Evolutionary conservation across 2,797 vertebrate species (phyloP).

Genomic region (Phrynocephalus vlangalii): DNA sequence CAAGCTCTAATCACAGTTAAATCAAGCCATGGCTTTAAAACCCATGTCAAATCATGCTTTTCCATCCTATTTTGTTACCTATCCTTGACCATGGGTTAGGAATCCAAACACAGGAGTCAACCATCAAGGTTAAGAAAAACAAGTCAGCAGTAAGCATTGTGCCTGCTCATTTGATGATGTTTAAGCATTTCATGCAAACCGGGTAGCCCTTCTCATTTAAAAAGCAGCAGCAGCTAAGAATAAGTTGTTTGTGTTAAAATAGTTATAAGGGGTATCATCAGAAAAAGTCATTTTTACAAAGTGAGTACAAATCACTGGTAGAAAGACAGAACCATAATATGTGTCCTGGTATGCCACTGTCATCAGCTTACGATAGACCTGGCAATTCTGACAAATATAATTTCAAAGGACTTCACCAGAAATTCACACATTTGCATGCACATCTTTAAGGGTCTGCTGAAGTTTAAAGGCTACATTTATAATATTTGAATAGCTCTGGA

Average conservation of each 20-base stretch:
- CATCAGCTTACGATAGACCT: background rate
- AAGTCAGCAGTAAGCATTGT: conserved; percentile 12
- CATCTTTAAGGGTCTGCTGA: conserved; percentile 19
- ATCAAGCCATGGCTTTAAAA: conserved; percentile 1
- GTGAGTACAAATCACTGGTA: background rate
- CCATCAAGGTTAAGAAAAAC: conserved; percentile 1
- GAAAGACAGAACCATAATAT: background rate
- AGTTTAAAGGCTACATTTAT: conserved; percentile 3
- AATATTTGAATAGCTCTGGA: background rate
- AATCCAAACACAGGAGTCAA: background rate
- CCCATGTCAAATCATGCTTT: background rate
- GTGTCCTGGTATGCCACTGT: background rate
- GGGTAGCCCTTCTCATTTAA: background rate
- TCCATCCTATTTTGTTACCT: background rate
- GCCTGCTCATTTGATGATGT: background rate
- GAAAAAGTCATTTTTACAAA: rapidly evolving
- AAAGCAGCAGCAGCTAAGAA: background rate
- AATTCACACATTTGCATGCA: conserved; percentile 49
- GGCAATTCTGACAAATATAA: background rate
- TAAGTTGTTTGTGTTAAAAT: background rate
- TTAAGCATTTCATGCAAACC: background rate
- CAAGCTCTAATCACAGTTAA: background rate
- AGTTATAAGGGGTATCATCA: background rate
- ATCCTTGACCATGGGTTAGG: background rate
- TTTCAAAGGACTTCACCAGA: rapidly evolving